Percentiles rank a stretch among this genome's conserved stretches.
Evolutionary conservation across 2,113 vertebrate genomes (phyloP).

Genomic region (Pagrus major): DNA sequence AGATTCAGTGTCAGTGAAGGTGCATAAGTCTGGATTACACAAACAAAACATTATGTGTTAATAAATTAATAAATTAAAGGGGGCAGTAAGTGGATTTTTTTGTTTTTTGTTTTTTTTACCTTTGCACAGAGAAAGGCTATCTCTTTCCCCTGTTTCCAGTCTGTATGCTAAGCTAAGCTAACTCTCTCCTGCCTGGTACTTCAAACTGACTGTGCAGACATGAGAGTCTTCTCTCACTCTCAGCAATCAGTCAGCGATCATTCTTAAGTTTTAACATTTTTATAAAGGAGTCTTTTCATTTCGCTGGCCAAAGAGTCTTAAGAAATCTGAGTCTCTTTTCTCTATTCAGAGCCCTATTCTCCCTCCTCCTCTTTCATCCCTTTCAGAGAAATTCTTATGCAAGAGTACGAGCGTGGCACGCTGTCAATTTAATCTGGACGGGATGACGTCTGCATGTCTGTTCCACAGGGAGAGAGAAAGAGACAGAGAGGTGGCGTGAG

Average conservation of each 20-base stretch:
- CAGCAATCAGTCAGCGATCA: not conserved
- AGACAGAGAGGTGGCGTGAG: slow-evolving; percentile 48
- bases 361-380: slow-evolving; percentile 50
- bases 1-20: not conserved
- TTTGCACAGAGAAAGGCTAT: not conserved
- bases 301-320: slow-evolving; percentile 2
- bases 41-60: not conserved
- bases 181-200: not conserved
- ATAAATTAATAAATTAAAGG: not conserved
- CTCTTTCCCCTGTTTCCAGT: not conserved
- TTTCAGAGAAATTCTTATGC: slow-evolving; percentile 76
- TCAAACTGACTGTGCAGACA: not conserved
- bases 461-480: slow-evolving; percentile 29
- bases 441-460: slow-evolving; percentile 65
- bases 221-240: not conserved
- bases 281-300: not conserved
- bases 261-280: not conserved
- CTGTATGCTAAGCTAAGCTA: not conserved
- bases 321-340: not conserved
- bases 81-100: not conserved
- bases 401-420: slow-evolving; percentile 55
- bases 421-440: slow-evolving; percentile 79
- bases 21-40: not conserved
- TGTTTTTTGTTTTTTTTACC: not conserved
- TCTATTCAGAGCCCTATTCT: slow-evolving; percentile 56